These are phyloP conservation scores for Aleiodes alternator DNA, from an alignment of 2,888 invertebrate genomes.

Conservation along the genomic window DNA sequence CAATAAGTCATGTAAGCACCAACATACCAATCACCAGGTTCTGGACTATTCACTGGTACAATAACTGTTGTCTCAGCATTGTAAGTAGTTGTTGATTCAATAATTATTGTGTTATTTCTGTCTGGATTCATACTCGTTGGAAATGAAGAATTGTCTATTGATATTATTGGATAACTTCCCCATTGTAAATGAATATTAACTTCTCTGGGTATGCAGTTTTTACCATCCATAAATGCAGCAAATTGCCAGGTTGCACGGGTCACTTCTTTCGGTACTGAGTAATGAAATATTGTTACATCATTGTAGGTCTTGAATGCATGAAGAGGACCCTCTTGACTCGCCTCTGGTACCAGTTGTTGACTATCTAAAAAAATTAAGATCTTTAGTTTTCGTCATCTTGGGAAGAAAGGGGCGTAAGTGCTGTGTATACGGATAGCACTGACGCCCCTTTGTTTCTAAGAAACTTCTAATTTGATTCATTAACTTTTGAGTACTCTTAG, in stretches of 20 bases:
- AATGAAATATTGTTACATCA: conserved; percentile 76
- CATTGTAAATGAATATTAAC: conserved; percentile 77
- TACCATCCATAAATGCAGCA: conserved; percentile 76
- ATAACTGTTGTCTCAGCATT: conserved; percentile 74
- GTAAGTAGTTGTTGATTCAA: conserved; percentile 70
- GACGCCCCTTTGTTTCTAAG: too few relatives aligned
- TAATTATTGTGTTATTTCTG: conserved; percentile 63
- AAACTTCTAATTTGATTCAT: too few relatives aligned
- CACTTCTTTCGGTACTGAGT: conserved; percentile 75
- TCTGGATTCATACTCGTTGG: conserved; percentile 72
- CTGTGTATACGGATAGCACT: too few relatives aligned
- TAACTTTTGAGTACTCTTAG: too few relatives aligned
- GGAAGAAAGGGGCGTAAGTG: too few relatives aligned
- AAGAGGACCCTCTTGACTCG: conserved; percentile 76
- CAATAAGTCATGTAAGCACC: conserved; percentile 76
- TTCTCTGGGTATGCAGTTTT: conserved; percentile 72
- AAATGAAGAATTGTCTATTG: conserved; percentile 76
- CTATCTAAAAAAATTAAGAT: conserved; percentile 43
- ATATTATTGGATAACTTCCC: conserved; percentile 78
- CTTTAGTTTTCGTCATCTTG: conserved; percentile 25
- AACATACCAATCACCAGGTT: conserved; percentile 77
- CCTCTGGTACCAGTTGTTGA: conserved; percentile 69
- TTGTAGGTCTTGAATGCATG: conserved; percentile 75
- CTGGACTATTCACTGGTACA: conserved; percentile 75
- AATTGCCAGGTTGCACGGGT: conserved; percentile 77